Evolutionary conservation across 2,113 vertebrate genomes (phyloP), one percentile per base, ranked within the genome.

Genomic region (Ciconia boyciana): DNA sequence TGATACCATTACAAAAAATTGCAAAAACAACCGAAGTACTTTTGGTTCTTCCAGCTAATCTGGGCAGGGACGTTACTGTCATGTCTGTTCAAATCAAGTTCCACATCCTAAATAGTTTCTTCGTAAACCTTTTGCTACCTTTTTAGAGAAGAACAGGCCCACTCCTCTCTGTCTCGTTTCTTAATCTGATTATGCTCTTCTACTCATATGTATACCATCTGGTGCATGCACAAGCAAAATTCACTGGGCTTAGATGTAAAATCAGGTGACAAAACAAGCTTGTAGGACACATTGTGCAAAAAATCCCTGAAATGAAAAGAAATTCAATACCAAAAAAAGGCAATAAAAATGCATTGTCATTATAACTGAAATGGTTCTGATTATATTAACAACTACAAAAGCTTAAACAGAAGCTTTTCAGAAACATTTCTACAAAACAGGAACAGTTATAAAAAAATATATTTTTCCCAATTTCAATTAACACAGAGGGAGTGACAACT

Each of bases 131-230:
- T 84, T 91, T 6, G 8, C 94, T 92, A 92, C 69, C 70, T 94
- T 87, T 82, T 87, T 61, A 83, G 52, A 94, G 79, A 77, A 87
- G n/a, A 94, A 77, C 80, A 96, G 74, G 80, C 60, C 65, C 70
- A 84, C 79, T 95, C 43, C 76, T 89, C 79, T 93, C 94, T 94
- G 85, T 54, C 80, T 95, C 89, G 21, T 91, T 91, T 96, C 91
- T 94, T 96, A 96, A 97, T 94, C 82, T 96, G 92, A 96, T 94
- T 94, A 97, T 87, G 57, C 77, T 95, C 71, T 88, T 95, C 68
- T 85, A 90, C 92, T 97, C 93, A 62, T 94, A 96, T 75, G 77
- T 92, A 92, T 76, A 90, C 92, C 96, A 96, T 93, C 93, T 97
- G 95, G 88, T 88, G 44, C 71, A 92, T 8, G 16, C 83, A 96